These are phyloP conservation scores for Cydia splendana DNA, from an alignment of 1,140 invertebrate genomes.

Conservation along the genomic window DNA sequence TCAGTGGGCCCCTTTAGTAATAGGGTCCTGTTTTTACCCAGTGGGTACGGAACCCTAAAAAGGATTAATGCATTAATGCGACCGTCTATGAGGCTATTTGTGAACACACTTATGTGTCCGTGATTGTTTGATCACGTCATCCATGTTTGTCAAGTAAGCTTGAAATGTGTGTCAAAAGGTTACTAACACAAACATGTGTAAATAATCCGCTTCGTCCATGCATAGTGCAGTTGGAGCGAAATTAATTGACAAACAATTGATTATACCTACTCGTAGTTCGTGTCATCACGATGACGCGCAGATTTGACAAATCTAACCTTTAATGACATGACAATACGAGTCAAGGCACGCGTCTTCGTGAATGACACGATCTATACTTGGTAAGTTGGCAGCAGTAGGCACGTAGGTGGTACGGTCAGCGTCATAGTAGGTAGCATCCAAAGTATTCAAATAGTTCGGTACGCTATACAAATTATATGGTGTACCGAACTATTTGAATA, in stretches of 20 bases:
- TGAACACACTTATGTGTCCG: background rate
- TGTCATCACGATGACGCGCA: too few species aligned
- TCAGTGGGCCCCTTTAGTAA: too few species aligned
- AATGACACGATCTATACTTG: too few species aligned
- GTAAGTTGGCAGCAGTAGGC: background rate
- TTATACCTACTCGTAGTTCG: background rate
- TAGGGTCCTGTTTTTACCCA: too few species aligned
- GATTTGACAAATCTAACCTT: too few species aligned
- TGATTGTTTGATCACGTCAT: background rate
- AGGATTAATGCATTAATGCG: background rate
- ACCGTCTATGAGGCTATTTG: background rate
- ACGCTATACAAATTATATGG: too few species aligned
- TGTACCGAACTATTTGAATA: too few species aligned
- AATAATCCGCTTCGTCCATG: background rate
- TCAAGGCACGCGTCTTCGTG: too few species aligned
- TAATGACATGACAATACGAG: too few species aligned
- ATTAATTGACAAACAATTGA: background rate
- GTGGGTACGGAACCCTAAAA: background rate
- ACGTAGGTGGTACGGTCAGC: background rate
- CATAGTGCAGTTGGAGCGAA: background rate
- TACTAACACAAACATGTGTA: slow-evolving; percentile 2
- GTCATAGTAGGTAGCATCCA: too few species aligned
- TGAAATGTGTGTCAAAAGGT: background rate
- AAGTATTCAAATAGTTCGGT: too few species aligned
- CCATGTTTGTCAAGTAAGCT: background rate